Conservation (phyloP, 2,113 vertebrate genomes). For the Rhea pennata region DNA sequence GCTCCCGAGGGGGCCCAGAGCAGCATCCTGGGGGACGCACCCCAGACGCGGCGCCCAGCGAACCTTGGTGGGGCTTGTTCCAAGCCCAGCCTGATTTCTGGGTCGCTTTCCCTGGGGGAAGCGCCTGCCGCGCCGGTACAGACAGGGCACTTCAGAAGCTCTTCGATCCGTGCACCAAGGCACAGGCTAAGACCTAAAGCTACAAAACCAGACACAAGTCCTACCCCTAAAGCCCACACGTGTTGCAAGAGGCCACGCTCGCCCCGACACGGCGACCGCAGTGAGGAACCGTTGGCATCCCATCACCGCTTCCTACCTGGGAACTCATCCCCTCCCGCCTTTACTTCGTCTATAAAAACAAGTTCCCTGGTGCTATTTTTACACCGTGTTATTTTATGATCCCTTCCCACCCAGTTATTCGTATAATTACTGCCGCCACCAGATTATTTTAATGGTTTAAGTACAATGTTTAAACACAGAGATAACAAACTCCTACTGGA, state of each 20-base stretch:
- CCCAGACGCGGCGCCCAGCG: accelerated
- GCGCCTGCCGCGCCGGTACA: too few species aligned
- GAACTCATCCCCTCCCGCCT: background rate
- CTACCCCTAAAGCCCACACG: too few species aligned
- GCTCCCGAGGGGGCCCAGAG: background rate
- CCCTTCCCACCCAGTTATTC: background rate
- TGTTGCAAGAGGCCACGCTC: too few species aligned
- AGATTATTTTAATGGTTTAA: conserved; percentile 9
- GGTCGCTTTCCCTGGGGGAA: background rate
- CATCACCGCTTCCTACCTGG: background rate
- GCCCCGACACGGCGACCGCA: too few species aligned
- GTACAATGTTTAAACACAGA: background rate
- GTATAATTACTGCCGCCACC: background rate
- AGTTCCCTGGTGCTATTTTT: background rate
- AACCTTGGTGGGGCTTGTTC: background rate
- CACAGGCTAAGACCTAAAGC: too few species aligned
- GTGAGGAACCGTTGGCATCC: background rate
- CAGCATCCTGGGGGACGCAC: accelerated
- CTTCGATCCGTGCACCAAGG: too few species aligned
- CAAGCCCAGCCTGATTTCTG: background rate
- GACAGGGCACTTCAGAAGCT: too few species aligned
- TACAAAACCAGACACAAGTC: too few species aligned
- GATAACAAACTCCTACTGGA: background rate
- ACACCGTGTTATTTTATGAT: background rate
- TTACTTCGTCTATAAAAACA: background rate